Conservation (phyloP, 1,140 invertebrate species). For the Battus philenor region DNA sequence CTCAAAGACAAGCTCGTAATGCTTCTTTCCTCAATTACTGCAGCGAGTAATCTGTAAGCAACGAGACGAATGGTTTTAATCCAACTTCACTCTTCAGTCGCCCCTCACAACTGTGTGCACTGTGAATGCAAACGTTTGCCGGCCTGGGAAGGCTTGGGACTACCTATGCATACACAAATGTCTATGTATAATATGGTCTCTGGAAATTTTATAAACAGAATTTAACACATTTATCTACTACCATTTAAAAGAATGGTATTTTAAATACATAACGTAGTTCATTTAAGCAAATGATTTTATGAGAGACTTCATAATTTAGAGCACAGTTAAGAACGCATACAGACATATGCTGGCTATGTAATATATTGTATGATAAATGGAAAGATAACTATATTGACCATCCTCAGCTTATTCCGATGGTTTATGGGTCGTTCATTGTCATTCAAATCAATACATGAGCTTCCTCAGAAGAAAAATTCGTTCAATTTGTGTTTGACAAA, state of each 20-base stretch:
- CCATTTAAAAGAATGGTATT: too few species aligned
- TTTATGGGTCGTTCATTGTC: not conserved
- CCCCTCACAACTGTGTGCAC: too few species aligned
- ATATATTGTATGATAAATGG: not conserved
- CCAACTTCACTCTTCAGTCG: too few species aligned
- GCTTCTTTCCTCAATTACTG: conserved; percentile 4
- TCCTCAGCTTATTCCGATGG: not conserved
- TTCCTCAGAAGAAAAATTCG: not conserved
- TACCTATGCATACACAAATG: not conserved
- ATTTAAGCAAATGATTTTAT: too few species aligned
- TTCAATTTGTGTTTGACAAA: not conserved
- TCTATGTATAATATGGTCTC: not conserved
- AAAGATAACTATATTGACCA: not conserved
- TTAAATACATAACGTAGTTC: too few species aligned
- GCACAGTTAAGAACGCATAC: not conserved
- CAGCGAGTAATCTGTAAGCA: conserved; percentile 4
- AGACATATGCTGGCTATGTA: too few species aligned
- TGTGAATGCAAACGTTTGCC: too few species aligned
- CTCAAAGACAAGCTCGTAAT: not conserved
- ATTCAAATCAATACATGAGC: not conserved
- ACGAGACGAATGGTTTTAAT: conserved; percentile 1
- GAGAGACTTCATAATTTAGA: not conserved
- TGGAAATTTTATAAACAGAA: not conserved
- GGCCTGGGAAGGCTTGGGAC: not conserved
- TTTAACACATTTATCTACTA: not conserved